phyloP scores from a whole-genome alignment of 2,888 invertebrate genomes.

The Cryptocephalus moraei region DNA sequence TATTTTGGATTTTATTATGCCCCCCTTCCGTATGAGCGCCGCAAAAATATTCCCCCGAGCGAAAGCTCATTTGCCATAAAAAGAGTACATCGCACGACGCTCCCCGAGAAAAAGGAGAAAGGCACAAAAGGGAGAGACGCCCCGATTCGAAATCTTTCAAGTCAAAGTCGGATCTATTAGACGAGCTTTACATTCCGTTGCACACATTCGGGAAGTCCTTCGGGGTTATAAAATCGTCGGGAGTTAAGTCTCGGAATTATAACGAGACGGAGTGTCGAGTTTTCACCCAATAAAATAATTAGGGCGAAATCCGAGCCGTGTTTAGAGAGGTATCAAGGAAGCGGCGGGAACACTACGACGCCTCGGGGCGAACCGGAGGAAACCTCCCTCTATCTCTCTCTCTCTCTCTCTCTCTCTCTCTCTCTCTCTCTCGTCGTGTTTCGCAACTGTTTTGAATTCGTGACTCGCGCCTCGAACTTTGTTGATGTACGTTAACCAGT shows the following conservation, averaged over 20 bases:
- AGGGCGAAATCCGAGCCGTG: slow-evolving; percentile 1
- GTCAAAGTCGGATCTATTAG: too few species aligned
- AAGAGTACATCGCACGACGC: not conserved
- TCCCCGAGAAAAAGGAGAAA: not conserved
- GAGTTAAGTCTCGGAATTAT: slow-evolving; percentile 7
- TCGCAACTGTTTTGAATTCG: too few species aligned
- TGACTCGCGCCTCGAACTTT: too few species aligned
- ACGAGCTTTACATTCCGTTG: not conserved
- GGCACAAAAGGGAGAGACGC: too few species aligned
- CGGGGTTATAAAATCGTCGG: slow-evolving; percentile 1
- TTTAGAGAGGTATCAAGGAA: too few species aligned
- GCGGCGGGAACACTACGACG: not conserved
- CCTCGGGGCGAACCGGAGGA: not conserved
- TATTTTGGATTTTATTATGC: too few species aligned
- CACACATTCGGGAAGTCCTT: not conserved
- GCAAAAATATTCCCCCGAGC: not conserved
- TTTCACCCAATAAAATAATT: slow-evolving; percentile 14
- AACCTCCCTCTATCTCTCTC: too few species aligned
- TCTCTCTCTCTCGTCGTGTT: too few species aligned
- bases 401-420: too few species aligned
- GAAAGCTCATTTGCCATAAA: slow-evolving; percentile 1
- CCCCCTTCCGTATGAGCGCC: not conserved
- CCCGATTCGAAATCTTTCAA: too few species aligned
- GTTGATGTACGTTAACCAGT: too few species aligned
- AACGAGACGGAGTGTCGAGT: slow-evolving; percentile 5